Conservation (phyloP, 1,140 invertebrate genomes). For the Scaptomyza graminum region DNA sequence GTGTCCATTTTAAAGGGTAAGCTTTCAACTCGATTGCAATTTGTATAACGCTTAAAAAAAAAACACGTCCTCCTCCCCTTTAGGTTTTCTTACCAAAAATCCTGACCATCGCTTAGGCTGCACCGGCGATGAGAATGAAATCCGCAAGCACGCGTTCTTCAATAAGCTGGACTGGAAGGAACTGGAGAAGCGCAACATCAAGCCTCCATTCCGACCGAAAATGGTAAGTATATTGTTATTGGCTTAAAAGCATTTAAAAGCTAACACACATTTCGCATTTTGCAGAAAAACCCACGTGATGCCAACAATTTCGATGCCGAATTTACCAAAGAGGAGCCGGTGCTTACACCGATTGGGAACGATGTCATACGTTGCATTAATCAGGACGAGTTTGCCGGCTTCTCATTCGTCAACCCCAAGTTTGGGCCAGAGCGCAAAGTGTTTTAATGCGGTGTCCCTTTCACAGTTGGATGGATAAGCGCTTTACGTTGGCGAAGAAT, state of each 20-base stretch:
- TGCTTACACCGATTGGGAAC: slow-evolving; percentile 95
- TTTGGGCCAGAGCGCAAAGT: slow-evolving; percentile 90
- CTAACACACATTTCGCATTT: slow-evolving; percentile 44
- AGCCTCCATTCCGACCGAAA: slow-evolving; percentile 99
- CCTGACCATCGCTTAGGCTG: slow-evolving; percentile 97
- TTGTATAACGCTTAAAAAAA: not conserved
- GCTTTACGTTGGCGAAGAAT: slow-evolving; percentile 27
- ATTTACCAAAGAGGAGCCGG: slow-evolving; percentile 99
- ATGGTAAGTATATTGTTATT: slow-evolving; percentile 89
- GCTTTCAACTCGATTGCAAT: slow-evolving; percentile 57
- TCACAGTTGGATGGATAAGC: slow-evolving; percentile 16
- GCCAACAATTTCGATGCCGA: slow-evolving; percentile 99
- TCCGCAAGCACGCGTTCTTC: slow-evolving; percentile 97
- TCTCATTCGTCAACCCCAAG: slow-evolving; percentile 98
- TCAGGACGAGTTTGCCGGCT: slow-evolving; percentile 97
- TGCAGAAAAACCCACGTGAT: slow-evolving; percentile 98
- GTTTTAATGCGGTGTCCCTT: slow-evolving; percentile 58
- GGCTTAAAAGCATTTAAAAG: not conserved
- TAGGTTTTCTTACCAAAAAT: slow-evolving; percentile 99
- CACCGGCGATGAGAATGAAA: slow-evolving; percentile 91
- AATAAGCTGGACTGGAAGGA: slow-evolving; percentile 97
- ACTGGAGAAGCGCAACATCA: slow-evolving; percentile 94
- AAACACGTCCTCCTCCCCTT: not conserved
- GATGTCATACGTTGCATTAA: slow-evolving; percentile 97
- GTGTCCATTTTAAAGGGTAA: slow-evolving; percentile 97